Percentiles rank a stretch among this genome's conserved stretches.
Conservation (phyloP, 2,797 vertebrate genomes). For the Hoplostethus mediterraneus region DNA sequence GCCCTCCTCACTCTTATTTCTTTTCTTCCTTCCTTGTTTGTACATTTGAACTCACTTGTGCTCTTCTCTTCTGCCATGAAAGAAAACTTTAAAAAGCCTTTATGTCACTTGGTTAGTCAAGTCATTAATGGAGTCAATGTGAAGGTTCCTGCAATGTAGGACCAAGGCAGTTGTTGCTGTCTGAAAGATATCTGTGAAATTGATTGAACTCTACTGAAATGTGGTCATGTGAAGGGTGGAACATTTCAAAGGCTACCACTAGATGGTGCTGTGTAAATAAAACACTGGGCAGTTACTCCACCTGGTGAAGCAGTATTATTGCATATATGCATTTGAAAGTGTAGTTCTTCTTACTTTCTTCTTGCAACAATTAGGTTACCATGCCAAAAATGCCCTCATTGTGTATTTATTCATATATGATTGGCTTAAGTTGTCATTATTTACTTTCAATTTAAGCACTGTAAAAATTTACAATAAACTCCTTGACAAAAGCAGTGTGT, state of each 20-base stretch:
- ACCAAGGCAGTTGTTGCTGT: slow-evolving; percentile 36
- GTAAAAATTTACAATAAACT: slow-evolving; percentile 81
- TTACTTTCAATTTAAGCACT: slow-evolving; percentile 71
- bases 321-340: slow-evolving; percentile 52
- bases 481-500: slow-evolving; percentile 50
- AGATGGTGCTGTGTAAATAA: slow-evolving; percentile 79
- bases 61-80: slow-evolving; percentile 72
- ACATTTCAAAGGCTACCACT: slow-evolving; percentile 74
- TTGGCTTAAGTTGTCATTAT: slow-evolving; percentile 70
- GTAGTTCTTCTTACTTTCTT: slow-evolving; percentile 47
- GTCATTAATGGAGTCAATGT: slow-evolving; percentile 47
- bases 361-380: slow-evolving; percentile 47
- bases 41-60: slow-evolving; percentile 69
- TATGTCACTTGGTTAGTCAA: slow-evolving; percentile 58
- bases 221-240: slow-evolving; percentile 36
- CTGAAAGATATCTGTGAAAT: slow-evolving; percentile 52
- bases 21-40: slow-evolving; percentile 52
- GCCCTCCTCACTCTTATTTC: slow-evolving; percentile 40
- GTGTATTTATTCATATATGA: slow-evolving; percentile 79
- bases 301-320: slow-evolving; percentile 66
- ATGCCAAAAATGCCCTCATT: slow-evolving; percentile 75
- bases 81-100: slow-evolving; percentile 70
- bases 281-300: slow-evolving; percentile 60
- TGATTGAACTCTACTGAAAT: slow-evolving; percentile 45
- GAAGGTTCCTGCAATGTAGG: slow-evolving; percentile 64